Base-by-base conservation (phyloP, 2,797 vertebrate species). In the Onychomys arenicola region DNA sequence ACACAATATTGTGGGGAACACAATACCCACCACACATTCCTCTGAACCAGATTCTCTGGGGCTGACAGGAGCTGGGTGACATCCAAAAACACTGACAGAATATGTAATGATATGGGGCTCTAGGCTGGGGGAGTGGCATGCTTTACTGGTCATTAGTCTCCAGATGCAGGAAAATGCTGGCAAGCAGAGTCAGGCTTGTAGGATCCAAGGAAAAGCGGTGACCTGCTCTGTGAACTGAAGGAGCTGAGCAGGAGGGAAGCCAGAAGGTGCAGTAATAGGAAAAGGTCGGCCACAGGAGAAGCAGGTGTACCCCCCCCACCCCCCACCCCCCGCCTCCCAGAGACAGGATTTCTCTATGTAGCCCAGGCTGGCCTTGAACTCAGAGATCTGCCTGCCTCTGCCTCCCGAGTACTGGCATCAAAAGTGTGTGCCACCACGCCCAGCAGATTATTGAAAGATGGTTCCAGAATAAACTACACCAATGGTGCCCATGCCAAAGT, bases 41-140 rank as follows among this genome's bases (percentile, higher is more conserved):
- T 94, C 82, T 80, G 86, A 95, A 87, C 69, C 78, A 96, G 37
- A 71, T 90, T 88, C 96, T 87, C 59, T 85, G 65, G 49, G 91
- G 49, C 59, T 95, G 76, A 95, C 29, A 80, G 83, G 86, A 71
- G 89, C 0, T 93, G 75, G 82, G 37, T 83, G 78, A 46, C 23
- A 89, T 63, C 93, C 92, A 96, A 78, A 83, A 6, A 52, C 63
- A 85, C 32, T 34, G 69, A 91, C 63, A 88, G 49, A 85, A 90
- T 49, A 46, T 0, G 46, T 40, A 82, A 49, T 43, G 43, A 81
- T 32, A 63, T 63, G 52, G 92, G 67, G 49, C 90, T 83, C 78
- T 13, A 37, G 83, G 86, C 83, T 37, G 13, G 77, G 32, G 19
- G 65, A 65, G 49, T 69, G 71, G 55, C 17, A 40, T 29, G 81